Evolutionary conservation across 2,797 vertebrate species (phyloP), one percentile per base, ranked within the genome.

Genomic region (Numenius phaeopus): DNA sequence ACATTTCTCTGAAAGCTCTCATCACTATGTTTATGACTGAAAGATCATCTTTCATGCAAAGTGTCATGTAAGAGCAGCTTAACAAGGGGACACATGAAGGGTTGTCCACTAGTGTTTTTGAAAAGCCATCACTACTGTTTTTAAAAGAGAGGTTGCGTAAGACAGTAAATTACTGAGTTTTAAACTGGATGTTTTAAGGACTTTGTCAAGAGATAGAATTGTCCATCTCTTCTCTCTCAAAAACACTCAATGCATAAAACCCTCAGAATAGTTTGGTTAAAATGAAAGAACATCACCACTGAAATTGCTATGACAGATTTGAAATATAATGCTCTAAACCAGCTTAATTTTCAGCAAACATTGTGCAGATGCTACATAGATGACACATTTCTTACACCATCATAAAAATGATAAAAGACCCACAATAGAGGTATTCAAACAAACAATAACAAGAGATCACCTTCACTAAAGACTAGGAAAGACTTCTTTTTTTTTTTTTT

Each of bases 381-480:
- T 92, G 91, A 83, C 93, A 96, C 46, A 71, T 95, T 95, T 87
- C 91, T 97, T 94, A 90, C 46, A 30, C 76, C 37, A 54, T 64
- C 55, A 83, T 97, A 97, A 98, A 98, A 97, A 95, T 96, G 85
- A 98, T 89, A 65, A 66, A 97, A 95, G 40, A 19, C 18, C 18
- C 77, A 86, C 91, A 80, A 8, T 10, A 42, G 91, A 95, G 44
- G 57, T 83, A 92, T 90, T 97, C 89, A 94, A 95, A 96, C 46
- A 89, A 95, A 87, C 78, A 91, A 73, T 85, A 80, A 87, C 71
- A 80, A 83, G 91, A 90, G 79, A 95, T 92, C 83, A 83, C 96
- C 95, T 97, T 97, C 78, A 61, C 50, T 59, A 71, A 77, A 91
- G 83, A 47, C 78, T 42, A 57, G 23, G 16, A 72, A 19, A 91